Conservation (phyloP, 1,140 invertebrate species). For the Calephelis virginiensis region DNA sequence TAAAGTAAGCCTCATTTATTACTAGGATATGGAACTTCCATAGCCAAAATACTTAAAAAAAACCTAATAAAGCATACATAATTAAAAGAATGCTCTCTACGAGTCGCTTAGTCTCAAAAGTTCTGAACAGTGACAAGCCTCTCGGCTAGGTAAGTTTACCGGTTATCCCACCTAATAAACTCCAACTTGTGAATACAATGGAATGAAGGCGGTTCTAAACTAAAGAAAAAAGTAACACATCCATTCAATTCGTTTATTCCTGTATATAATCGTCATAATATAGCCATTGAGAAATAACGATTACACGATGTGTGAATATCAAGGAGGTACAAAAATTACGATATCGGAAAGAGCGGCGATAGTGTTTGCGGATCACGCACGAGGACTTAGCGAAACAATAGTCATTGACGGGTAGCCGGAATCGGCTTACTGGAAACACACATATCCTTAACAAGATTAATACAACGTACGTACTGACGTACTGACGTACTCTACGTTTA, state of each 20-base stretch:
- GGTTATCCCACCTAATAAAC: too few species aligned
- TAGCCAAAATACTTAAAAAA: too few species aligned
- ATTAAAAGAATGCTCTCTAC: too few species aligned
- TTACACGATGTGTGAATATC: constrained; percentile 62
- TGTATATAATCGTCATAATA: constrained; percentile 53
- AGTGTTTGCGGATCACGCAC: constrained; percentile 62
- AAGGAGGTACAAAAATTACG: constrained; percentile 56
- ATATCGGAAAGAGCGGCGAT: constrained; percentile 57
- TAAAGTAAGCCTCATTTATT: too few species aligned
- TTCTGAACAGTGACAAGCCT: too few species aligned
- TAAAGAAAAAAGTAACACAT: not conserved
- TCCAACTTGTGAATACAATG: too few species aligned
- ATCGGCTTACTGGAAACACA: constrained; percentile 64
- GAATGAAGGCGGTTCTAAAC: too few species aligned
- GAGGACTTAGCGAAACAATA: constrained; percentile 57
- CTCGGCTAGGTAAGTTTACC: too few species aligned
- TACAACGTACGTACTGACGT: constrained; percentile 68
- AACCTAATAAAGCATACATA: too few species aligned
- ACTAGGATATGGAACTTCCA: too few species aligned
- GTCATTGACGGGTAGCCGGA: constrained; percentile 55
- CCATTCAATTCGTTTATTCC: not conserved
- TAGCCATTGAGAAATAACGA: constrained; percentile 63
- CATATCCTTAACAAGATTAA: constrained; percentile 41
- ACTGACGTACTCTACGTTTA: not conserved
- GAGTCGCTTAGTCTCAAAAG: too few species aligned